These are phyloP conservation scores for Agrotis ipsilon DNA, from an alignment of 2,888 invertebrate species.

Conservation along the genomic window DNA sequence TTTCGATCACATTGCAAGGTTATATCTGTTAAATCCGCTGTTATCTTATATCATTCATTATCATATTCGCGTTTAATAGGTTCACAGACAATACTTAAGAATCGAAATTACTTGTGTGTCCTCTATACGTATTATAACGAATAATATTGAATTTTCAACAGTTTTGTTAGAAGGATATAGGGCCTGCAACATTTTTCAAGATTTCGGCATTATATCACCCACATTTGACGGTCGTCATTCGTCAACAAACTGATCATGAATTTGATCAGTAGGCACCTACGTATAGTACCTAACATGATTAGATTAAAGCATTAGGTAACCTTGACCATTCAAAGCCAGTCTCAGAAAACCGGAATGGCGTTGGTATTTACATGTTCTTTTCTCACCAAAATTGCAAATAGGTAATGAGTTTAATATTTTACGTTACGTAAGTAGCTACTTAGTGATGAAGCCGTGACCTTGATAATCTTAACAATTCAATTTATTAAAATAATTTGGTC, in stretches of 20 bases:
- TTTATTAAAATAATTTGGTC: too few species aligned
- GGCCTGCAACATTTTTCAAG: not conserved
- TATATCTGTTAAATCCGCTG: too few species aligned
- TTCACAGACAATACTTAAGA: too few species aligned
- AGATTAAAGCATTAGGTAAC: not conserved
- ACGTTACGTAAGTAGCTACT: not conserved
- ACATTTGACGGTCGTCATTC: not conserved
- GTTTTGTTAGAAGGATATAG: not conserved
- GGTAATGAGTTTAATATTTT: not conserved
- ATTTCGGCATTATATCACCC: not conserved
- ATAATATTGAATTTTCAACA: not conserved
- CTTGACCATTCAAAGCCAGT: conserved; percentile 27
- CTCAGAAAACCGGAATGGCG: conserved; percentile 10
- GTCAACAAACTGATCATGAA: not conserved
- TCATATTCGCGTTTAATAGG: too few species aligned
- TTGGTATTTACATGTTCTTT: not conserved
- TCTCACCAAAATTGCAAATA: conserved; percentile 3
- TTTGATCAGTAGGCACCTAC: not conserved
- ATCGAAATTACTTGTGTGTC: too few species aligned
- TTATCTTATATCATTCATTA: too few species aligned
- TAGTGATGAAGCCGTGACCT: not conserved
- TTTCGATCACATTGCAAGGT: conserved; percentile 7
- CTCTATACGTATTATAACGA: too few species aligned
- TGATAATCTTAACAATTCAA: not conserved
- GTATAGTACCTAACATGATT: not conserved